A percentile compares a stretch with the other conserved stretches of the same genome.
These are phyloP conservation scores for Pelagia noctiluca DNA, from an alignment of 30 jellyfish, hydroid and myxozoan genomes.

Conservation along the genomic window DNA sequence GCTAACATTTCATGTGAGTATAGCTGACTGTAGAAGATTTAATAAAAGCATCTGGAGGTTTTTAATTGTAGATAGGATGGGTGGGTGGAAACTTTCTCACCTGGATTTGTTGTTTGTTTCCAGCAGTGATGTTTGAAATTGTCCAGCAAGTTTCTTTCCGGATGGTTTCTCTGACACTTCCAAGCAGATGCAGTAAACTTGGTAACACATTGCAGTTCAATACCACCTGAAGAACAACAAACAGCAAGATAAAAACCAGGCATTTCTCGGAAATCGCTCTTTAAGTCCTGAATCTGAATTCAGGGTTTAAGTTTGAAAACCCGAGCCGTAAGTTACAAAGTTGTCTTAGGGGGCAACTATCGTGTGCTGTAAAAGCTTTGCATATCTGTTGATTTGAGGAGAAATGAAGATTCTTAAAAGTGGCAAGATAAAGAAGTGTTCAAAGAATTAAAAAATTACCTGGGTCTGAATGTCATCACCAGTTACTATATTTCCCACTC, in stretches of 20 bases:
- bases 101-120: slow-evolving; percentile 96
- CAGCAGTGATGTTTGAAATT: slow-evolving; percentile 97
- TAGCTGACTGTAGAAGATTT: too few species aligned
- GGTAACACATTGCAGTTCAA: slow-evolving; percentile 97
- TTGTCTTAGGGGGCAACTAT: not conserved
- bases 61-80: too few species aligned
- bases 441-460: slow-evolving; percentile 31
- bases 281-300: too few species aligned
- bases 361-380: not conserved
- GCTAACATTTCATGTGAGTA: too few species aligned
- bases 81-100: too few species aligned
- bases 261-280: too few species aligned
- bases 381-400: not conserved
- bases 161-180: slow-evolving; percentile 81
- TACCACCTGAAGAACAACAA: slow-evolving; percentile 64
- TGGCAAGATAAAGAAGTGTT: not conserved
- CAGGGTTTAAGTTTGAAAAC: too few species aligned
- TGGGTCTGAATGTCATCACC: slow-evolving; percentile 99
- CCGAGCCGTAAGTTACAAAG: too few species aligned
- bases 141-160: slow-evolving; percentile 99
- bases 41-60: too few species aligned
- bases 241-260: too few species aligned
- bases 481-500: slow-evolving; percentile 98
- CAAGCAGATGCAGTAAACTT: slow-evolving; percentile 76
- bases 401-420: not conserved